phyloP scores from a whole-genome alignment of 1,140 invertebrate species.

The Tachypleus tridentatus region DNA sequence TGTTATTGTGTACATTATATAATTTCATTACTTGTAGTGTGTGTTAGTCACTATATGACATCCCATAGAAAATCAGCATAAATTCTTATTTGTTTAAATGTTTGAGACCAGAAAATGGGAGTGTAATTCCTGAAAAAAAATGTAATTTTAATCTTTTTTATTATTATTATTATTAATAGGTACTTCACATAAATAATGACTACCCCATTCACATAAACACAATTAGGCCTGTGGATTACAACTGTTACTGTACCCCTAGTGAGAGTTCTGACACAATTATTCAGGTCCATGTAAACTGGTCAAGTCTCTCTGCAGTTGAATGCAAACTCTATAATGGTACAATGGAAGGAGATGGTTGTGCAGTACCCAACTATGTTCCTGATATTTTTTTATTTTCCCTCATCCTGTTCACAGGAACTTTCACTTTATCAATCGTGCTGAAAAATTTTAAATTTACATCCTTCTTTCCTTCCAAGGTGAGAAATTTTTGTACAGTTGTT shows the following conservation, averaged over 20 bases:
- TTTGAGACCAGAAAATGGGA: too few species aligned
- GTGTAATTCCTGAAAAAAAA: too few species aligned
- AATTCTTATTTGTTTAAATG: too few species aligned
- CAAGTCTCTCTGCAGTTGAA: background rate
- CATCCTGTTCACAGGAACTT: conserved; percentile 34
- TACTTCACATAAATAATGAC: conserved; percentile 27
- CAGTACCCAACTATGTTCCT: conserved; percentile 16
- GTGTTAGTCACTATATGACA: too few species aligned
- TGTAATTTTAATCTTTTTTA: too few species aligned
- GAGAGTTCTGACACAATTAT: background rate
- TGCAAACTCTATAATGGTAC: conserved; percentile 4
- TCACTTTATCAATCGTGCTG: conserved; percentile 28
- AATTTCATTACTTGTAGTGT: too few species aligned
- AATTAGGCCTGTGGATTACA: background rate
- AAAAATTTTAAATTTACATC: conserved; percentile 26
- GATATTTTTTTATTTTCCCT: conserved; percentile 33
- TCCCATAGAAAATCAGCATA: too few species aligned
- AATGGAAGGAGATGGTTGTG: conserved; percentile 36
- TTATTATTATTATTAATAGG: too few species aligned
- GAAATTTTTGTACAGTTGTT: background rate
- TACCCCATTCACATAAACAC: conserved; percentile 31
- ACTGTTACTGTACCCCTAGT: conserved; percentile 48
- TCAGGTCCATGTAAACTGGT: background rate
- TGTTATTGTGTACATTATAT: too few species aligned
- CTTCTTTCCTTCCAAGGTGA: conserved; percentile 29